These are phyloP conservation scores for Pelvicachromis taeniatus DNA, from an alignment of 2,113 vertebrate genomes.

Conservation along the genomic window DNA sequence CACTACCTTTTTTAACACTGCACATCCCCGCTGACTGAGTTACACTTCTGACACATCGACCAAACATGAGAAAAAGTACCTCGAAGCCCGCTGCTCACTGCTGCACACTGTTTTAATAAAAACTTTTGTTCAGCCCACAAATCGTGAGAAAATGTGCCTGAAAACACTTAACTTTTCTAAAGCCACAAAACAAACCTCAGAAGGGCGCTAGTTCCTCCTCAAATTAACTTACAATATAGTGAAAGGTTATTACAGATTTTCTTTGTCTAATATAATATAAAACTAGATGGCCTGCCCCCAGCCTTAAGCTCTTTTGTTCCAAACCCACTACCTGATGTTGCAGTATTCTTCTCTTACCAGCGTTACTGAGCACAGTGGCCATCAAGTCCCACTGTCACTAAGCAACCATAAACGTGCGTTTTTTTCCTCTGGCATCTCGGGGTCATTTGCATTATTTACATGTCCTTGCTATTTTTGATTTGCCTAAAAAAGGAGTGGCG, in stretches of 20 bases:
- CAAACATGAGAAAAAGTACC: not conserved
- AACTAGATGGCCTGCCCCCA: not conserved
- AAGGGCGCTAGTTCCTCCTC: not conserved
- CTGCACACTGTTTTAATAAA: not conserved
- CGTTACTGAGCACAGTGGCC: not conserved
- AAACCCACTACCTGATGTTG: not conserved
- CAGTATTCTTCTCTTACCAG: not conserved
- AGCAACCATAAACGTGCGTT: not conserved
- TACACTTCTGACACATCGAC: not conserved
- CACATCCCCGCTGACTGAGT: not conserved
- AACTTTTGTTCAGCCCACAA: not conserved
- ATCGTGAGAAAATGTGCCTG: not conserved
- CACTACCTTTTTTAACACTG: not conserved
- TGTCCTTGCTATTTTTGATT: not conserved
- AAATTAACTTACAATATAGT: not conserved
- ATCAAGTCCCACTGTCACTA: not conserved
- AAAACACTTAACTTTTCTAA: not conserved
- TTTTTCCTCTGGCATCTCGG: not conserved
- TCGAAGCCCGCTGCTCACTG: not conserved
- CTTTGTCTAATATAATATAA: too few species aligned
- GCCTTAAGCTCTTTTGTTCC: not conserved
- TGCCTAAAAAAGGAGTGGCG: not conserved
- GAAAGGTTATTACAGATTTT: not conserved
- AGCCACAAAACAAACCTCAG: not conserved
- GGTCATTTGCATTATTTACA: constrained; percentile 26